Percentiles rank a stretch among this genome's conserved stretches.
These are phyloP conservation scores for Trialeurodes vaporariorum DNA, from an alignment of 1,140 invertebrate genomes.

Conservation along the genomic window DNA sequence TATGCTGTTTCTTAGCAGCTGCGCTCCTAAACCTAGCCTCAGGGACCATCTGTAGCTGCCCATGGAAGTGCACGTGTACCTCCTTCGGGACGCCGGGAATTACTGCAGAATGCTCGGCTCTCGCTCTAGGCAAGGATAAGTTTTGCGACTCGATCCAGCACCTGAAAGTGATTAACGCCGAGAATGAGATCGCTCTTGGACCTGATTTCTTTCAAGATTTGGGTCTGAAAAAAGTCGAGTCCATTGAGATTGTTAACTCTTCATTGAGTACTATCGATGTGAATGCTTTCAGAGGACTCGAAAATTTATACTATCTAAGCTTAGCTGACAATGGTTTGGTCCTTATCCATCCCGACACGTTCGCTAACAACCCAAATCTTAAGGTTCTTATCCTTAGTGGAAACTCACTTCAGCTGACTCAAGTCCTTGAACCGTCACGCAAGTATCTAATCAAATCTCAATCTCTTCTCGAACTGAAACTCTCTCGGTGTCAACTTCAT, in stretches of 20 bases:
- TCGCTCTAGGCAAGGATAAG: constrained; percentile 4
- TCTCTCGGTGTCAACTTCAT: constrained; percentile 49
- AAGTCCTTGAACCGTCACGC: constrained; percentile 26
- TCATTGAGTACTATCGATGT: constrained; percentile 32
- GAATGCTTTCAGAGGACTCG: constrained; percentile 49
- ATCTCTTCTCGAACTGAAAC: constrained; percentile 49
- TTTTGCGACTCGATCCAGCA: constrained; percentile 13
- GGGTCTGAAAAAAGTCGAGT: constrained; percentile 34
- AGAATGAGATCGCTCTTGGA: constrained; percentile 9
- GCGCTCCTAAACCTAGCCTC: neutral
- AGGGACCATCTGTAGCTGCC: constrained; percentile 4
- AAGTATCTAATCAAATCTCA: constrained; percentile 45
- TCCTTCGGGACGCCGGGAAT: constrained; percentile 6
- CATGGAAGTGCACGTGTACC: constrained; percentile 6
- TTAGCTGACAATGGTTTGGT: constrained; percentile 49
- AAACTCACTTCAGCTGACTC: constrained; percentile 43
- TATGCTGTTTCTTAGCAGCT: neutral
- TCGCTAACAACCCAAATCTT: constrained; percentile 48
- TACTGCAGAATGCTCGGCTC: constrained; percentile 8
- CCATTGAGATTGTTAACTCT: constrained; percentile 35
- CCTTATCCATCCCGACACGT: constrained; percentile 49
- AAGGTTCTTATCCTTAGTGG: constrained; percentile 50
- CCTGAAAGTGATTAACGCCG: constrained; percentile 12
- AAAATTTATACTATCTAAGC: constrained; percentile 50
- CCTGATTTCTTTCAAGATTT: constrained; percentile 16